A percentile compares a stretch with the other conserved stretches of the same genome.
These are phyloP conservation scores for Prosapia bicincta DNA, from an alignment of 2,888 invertebrate genomes.

Conservation along the genomic window DNA sequence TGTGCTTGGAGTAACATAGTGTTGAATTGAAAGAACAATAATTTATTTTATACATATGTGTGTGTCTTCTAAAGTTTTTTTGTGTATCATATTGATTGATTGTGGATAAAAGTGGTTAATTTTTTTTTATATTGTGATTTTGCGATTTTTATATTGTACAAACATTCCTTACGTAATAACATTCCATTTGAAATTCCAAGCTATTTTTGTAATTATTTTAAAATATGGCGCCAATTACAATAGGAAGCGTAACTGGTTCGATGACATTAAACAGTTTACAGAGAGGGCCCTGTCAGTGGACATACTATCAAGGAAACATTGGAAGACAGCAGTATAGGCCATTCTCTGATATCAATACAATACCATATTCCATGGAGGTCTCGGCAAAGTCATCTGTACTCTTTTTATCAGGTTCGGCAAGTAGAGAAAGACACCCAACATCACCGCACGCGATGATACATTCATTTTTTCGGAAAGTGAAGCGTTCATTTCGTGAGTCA, in stretches of 20 bases:
- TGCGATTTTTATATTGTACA: neutral
- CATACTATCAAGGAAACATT: constrained; percentile 22
- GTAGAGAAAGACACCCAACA: constrained; percentile 8
- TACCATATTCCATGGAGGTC: constrained; percentile 13
- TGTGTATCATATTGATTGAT: neutral
- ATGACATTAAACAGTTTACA: constrained; percentile 15
- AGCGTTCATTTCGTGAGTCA: constrained; percentile 28
- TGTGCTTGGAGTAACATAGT: neutral
- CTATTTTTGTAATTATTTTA: neutral
- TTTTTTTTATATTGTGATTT: neutral
- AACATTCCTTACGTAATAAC: neutral
- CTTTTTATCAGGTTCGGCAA: constrained; percentile 14
- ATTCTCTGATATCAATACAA: constrained; percentile 14
- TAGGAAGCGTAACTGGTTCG: constrained; percentile 21
- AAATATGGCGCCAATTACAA: constrained; percentile 20
- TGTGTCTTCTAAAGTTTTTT: neutral
- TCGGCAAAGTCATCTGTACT: constrained; percentile 5
- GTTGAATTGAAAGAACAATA: neutral
- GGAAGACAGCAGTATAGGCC: constrained; percentile 14
- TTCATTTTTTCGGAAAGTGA: constrained; percentile 26
- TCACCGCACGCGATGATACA: constrained; percentile 28
- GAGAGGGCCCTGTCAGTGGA: constrained; percentile 24
- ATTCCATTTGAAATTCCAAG: neutral
- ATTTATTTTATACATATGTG: neutral
- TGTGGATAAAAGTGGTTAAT: neutral